Percentiles rank a stretch among this genome's conserved stretches.
Evolutionary conservation across 2,888 invertebrate species (phyloP).

Genomic region (Morinoia aosen): DNA sequence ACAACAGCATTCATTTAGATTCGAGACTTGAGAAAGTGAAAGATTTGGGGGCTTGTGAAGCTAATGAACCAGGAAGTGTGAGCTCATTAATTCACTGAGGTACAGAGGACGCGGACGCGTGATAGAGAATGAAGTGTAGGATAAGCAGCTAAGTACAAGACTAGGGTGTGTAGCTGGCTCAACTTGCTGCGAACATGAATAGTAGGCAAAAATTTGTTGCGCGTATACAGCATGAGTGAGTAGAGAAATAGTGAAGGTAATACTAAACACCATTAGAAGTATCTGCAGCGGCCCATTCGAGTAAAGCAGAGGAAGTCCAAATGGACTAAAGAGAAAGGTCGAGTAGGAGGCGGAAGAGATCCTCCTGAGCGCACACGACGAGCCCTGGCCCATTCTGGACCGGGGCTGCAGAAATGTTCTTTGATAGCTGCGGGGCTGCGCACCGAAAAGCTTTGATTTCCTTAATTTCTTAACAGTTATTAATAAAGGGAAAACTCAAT

Average conservation of each 20-base stretch:
- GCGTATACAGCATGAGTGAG: not conserved
- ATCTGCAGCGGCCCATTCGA: not conserved
- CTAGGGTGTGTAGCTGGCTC: not conserved
- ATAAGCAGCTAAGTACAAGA: not conserved
- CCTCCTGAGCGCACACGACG: not conserved
- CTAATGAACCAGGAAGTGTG: not conserved
- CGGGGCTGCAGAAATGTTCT: not conserved
- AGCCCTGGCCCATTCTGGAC: not conserved
- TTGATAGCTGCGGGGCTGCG: not conserved
- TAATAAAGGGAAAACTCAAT: not conserved
- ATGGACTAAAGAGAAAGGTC: not conserved
- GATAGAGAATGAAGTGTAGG: not conserved
- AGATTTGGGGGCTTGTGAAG: not conserved
- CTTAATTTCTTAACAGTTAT: not conserved
- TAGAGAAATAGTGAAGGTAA: not conserved
- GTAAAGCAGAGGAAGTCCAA: conserved; percentile 16
- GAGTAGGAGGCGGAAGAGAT: not conserved
- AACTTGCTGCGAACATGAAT: not conserved
- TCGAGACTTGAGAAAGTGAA: not conserved
- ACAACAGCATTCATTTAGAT: too few species aligned
- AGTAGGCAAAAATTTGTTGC: not conserved
- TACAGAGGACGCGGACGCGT: not conserved
- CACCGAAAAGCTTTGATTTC: not conserved
- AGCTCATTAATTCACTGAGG: not conserved
- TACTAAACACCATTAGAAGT: not conserved